These are phyloP conservation scores for Amazona guildingii DNA, from an alignment of 2,113 vertebrate genomes.

Conservation along the genomic window DNA sequence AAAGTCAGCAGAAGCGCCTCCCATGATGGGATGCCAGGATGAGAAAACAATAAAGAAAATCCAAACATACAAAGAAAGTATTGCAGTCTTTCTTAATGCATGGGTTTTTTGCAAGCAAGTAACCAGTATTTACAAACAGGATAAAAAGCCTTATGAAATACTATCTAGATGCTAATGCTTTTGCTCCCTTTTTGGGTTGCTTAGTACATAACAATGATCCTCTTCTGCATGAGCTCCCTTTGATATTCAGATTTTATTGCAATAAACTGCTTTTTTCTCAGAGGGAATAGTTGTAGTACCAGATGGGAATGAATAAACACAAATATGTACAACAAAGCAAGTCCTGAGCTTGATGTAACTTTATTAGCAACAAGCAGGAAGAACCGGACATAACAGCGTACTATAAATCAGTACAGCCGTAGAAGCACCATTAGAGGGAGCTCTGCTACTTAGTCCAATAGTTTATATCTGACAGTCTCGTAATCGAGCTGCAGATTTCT, in stretches of 20 bases:
- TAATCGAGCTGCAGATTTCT: not conserved
- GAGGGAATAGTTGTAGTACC: not conserved
- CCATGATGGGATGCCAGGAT: not conserved
- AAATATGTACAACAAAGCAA: not conserved
- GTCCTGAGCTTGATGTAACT: not conserved
- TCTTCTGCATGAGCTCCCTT: not conserved
- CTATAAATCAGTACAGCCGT: not conserved
- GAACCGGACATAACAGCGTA: no score
- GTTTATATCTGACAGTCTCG: not conserved
- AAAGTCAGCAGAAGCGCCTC: not conserved
- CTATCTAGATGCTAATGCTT: not conserved
- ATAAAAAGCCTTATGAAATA: not conserved
- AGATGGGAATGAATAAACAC: not conserved
- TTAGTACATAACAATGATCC: not conserved
- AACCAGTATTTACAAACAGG: not conserved
- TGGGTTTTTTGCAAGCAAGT: not conserved
- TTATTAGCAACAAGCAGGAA: not conserved
- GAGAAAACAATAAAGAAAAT: not conserved
- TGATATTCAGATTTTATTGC: not conserved
- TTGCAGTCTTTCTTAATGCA: not conserved
- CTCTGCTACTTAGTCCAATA: conserved; percentile 51
- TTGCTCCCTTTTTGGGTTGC: not conserved
- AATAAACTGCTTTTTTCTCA: not conserved
- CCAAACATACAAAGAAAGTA: not conserved
- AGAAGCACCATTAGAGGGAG: conserved; percentile 63